Percentiles rank a stretch among this genome's conserved stretches.
phyloP scores from a whole-genome alignment of 2,888 invertebrate species.

The Leptarthrus brevirostris region DNA sequence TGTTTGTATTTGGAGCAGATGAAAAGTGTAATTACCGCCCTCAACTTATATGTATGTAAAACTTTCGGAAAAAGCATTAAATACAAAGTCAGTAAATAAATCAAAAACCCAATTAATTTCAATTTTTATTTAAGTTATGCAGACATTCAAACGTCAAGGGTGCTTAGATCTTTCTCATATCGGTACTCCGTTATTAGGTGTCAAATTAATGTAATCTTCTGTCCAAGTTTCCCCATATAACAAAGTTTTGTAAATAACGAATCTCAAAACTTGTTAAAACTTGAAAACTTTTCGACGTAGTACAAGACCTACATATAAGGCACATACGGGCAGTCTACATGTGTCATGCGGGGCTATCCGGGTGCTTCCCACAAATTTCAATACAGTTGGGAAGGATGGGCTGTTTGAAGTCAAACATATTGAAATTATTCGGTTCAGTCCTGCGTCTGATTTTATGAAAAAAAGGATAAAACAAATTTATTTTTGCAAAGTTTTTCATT shows the following conservation, averaged over 20 bases:
- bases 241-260: slow-evolving; percentile 31
- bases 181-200: slow-evolving; percentile 1
- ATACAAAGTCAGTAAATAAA: no score
- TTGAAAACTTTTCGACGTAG: slow-evolving; percentile 19
- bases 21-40: no score
- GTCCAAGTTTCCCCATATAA: slow-evolving; percentile 34
- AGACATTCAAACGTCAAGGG: no score
- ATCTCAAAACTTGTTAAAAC: slow-evolving; percentile 37
- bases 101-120: no score
- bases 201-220: slow-evolving; percentile 25
- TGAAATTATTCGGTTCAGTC: slow-evolving; percentile 35
- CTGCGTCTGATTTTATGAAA: not conserved
- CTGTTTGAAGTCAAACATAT: slow-evolving; percentile 13
- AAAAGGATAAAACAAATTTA: not conserved
- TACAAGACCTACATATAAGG: slow-evolving; percentile 1
- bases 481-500: not conserved
- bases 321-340: not conserved
- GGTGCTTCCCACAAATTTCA: no score
- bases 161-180: no score
- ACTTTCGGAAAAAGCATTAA: no score
- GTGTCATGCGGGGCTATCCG: not conserved
- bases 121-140: no score
- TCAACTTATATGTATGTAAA: no score
- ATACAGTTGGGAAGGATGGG: not conserved
- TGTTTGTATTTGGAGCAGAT: no score